These are phyloP conservation scores for Agelastica alni DNA, from an alignment of 2,888 invertebrate species.

Conservation along the genomic window DNA sequence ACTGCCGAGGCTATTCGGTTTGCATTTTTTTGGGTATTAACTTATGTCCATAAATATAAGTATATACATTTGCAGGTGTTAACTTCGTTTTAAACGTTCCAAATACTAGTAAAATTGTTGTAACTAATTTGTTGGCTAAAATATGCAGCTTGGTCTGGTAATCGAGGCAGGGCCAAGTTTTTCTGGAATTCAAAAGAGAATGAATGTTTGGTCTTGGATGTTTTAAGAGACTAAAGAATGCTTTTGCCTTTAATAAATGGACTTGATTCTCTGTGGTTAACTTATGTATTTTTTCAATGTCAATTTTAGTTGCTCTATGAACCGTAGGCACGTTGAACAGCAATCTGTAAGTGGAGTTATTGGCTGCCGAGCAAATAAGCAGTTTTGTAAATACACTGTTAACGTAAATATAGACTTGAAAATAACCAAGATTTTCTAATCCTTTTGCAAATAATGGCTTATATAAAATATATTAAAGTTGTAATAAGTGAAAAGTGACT, in stretches of 20 bases:
- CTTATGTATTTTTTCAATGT: background rate
- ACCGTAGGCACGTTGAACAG: background rate
- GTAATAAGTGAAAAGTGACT: too few species aligned
- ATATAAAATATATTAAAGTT: too few species aligned
- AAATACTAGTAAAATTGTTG: conserved; percentile 24
- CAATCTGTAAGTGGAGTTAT: background rate
- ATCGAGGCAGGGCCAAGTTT: conserved; percentile 17
- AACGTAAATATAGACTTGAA: too few species aligned
- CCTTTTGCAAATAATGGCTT: too few species aligned
- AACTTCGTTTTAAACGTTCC: too few species aligned
- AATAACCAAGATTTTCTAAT: too few species aligned
- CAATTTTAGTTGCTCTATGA: background rate
- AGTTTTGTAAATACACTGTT: too few species aligned
- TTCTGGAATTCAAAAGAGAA: conserved; percentile 12
- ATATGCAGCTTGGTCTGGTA: conserved; percentile 23
- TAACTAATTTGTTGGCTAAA: conserved; percentile 19
- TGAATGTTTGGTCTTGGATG: background rate
- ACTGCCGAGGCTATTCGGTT: conserved; percentile 7
- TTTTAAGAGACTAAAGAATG: background rate
- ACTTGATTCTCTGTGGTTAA: background rate
- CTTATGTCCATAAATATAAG: conserved; percentile 9
- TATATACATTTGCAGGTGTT: too few species aligned
- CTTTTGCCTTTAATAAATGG: background rate
- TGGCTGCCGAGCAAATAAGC: too few species aligned
- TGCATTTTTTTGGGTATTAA: conserved; percentile 13